A percentile compares a stretch with the other conserved stretches of the same genome.
Evolutionary conservation across 2,113 vertebrate genomes (phyloP).

Genomic region (Muscicapa adusta): DNA sequence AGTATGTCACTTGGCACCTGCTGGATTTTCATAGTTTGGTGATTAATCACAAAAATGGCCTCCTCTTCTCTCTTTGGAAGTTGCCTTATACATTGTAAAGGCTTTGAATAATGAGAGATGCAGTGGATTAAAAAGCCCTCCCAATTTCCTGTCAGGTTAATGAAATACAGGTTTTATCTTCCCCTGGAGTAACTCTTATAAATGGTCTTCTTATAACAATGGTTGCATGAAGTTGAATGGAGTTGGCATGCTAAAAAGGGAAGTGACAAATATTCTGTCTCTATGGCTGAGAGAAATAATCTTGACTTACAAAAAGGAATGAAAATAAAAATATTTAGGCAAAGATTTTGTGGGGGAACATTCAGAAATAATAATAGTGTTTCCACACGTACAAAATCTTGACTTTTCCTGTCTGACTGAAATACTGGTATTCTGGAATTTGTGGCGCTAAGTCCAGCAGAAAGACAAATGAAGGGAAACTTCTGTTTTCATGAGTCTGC

Average conservation of each 20-base stretch:
- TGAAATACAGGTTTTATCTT: slow-evolving; percentile 47
- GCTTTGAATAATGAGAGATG: slow-evolving; percentile 25
- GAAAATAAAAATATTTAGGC: slow-evolving; percentile 11
- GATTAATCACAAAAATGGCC: slow-evolving; percentile 42
- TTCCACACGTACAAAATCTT: not conserved
- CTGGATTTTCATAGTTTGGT: slow-evolving; percentile 24
- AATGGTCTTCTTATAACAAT: slow-evolving; percentile 11
- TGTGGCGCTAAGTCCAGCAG: not conserved
- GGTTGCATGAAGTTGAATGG: not conserved
- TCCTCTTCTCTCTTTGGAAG: slow-evolving; percentile 35
- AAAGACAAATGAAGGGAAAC: not conserved
- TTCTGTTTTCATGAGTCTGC: not conserved
- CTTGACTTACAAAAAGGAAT: not conserved
- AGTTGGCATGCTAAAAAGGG: not conserved
- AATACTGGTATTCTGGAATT: not conserved
- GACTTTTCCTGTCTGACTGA: not conserved
- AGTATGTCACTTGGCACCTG: slow-evolving; percentile 28
- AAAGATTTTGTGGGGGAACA: not conserved
- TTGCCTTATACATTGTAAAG: slow-evolving; percentile 9
- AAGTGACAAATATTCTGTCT: slow-evolving; percentile 7
- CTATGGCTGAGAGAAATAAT: not conserved
- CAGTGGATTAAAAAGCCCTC: slow-evolving; percentile 36
- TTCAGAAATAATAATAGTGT: not conserved
- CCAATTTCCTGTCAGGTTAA: slow-evolving; percentile 42
- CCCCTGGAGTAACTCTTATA: slow-evolving; percentile 9